Evolutionary conservation across 2,888 invertebrate genomes (phyloP).

Genomic region (Caenorhabditis auriculariae): DNA sequence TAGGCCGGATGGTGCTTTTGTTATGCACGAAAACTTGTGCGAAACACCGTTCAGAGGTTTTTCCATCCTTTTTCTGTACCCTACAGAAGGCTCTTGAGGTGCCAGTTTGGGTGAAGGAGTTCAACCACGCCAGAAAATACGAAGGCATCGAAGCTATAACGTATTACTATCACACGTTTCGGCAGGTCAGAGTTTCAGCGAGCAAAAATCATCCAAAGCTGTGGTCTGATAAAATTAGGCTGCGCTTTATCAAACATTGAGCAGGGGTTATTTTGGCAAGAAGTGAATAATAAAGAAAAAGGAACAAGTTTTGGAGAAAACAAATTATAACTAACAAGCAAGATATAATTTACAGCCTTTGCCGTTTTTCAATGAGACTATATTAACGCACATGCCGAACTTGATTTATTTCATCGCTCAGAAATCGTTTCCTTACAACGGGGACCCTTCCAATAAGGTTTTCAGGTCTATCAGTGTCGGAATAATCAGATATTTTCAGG

Average conservation of each 20-base stretch:
- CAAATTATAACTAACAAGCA: too few relatives aligned
- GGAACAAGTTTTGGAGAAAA: too few relatives aligned
- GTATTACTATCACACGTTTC: conserved; percentile 32
- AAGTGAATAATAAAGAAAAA: too few relatives aligned
- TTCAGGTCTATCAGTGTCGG: neutral
- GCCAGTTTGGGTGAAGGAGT: conserved; percentile 22
- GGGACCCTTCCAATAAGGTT: conserved; percentile 24
- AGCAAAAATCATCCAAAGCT: neutral
- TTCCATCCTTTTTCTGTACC: neutral
- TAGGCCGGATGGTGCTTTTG: conserved; percentile 31
- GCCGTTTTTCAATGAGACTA: conserved; percentile 16
- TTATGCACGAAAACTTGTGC: conserved; percentile 24
- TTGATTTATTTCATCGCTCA: conserved; percentile 32
- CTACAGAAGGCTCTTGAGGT: conserved; percentile 11
- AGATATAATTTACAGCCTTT: conserved; percentile 8
- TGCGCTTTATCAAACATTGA: neutral
- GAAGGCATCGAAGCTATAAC: conserved; percentile 16
- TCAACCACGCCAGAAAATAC: conserved; percentile 26
- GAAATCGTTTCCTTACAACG: conserved; percentile 17
- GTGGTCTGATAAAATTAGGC: neutral
- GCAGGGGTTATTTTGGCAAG: too few relatives aligned
- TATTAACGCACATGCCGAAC: conserved; percentile 14
- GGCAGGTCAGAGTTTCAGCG: conserved; percentile 6
- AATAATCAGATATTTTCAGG: conserved; percentile 10
- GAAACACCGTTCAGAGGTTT: conserved; percentile 17